Evolutionary conservation across 1,140 invertebrate species (phyloP).

Genomic region (Papilio machaon): DNA sequence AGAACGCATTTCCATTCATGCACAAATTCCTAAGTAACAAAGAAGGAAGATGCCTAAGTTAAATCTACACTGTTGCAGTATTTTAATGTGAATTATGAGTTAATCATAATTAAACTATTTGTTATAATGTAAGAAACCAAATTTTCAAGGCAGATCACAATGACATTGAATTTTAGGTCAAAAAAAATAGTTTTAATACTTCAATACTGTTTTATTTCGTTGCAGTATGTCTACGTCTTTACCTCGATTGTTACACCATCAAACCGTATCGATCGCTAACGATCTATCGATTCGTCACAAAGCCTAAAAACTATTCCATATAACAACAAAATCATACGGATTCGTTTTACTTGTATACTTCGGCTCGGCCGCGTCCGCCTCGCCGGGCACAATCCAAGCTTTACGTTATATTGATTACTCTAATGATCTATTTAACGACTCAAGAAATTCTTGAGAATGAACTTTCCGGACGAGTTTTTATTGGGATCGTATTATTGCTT

Average conservation of each 20-base stretch:
- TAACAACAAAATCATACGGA: constrained; percentile 58
- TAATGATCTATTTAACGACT: constrained; percentile 35
- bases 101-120: background rate
- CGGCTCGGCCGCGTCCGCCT: constrained; percentile 4
- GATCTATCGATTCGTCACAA: constrained; percentile 68
- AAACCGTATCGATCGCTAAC: constrained; percentile 72
- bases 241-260: constrained; percentile 64
- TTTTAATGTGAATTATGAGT: background rate
- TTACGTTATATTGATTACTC: constrained; percentile 30
- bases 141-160: background rate
- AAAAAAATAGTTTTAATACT: background rate
- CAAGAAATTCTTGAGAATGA: constrained; percentile 29
- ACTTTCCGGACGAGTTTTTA: constrained; percentile 24
- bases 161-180: background rate
- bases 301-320: constrained; percentile 73
- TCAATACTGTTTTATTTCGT: background rate
- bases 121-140: background rate
- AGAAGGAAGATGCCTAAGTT: background rate
- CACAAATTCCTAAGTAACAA: background rate
- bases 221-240: constrained; percentile 45
- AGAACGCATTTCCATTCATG: background rate
- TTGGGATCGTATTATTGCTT: background rate
- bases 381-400: constrained; percentile 19
- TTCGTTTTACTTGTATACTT: constrained; percentile 40
- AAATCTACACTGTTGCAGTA: background rate